Evolutionary conservation across 37 sponge, comb jelly and placozoan genomes (phyloP).

Genomic region (Spongia lamella): DNA sequence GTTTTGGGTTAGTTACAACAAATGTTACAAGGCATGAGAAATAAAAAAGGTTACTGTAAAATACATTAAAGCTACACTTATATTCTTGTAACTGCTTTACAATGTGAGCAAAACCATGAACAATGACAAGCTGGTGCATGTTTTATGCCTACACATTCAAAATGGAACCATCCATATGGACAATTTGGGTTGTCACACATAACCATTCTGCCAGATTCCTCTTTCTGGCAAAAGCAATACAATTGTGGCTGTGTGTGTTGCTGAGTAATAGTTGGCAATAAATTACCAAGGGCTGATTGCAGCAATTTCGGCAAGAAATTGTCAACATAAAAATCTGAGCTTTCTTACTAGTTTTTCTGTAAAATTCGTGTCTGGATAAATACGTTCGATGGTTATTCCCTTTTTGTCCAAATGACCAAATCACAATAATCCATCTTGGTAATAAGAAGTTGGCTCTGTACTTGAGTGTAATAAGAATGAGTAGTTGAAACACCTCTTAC

Average conservation of each 20-base stretch:
- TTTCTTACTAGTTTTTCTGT: no score
- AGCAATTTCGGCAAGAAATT: not conserved
- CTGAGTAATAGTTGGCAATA: no score
- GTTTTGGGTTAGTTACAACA: no score
- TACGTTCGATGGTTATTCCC: constrained; percentile 3
- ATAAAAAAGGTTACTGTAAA: no score
- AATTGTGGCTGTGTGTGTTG: not conserved
- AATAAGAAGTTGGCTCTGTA: constrained; percentile 31
- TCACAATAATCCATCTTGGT: constrained; percentile 28
- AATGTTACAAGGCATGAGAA: no score
- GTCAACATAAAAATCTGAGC: not conserved
- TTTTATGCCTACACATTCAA: constrained; percentile 3
- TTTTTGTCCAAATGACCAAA: constrained; percentile 42
- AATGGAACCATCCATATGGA: constrained; percentile 35
- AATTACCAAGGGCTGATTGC: not conserved
- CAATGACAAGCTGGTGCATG: not conserved
- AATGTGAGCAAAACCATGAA: constrained; percentile 11
- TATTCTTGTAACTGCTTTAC: constrained; percentile 10
- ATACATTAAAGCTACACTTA: not conserved
- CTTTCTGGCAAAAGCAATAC: constrained; percentile 14
- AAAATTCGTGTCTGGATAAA: not conserved
- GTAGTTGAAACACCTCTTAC: not conserved
- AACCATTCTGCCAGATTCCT: constrained; percentile 2
- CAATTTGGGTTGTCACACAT: constrained; percentile 35
- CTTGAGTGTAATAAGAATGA: constrained; percentile 38